Evolutionary conservation across 2,797 vertebrate species (phyloP), one percentile per base, ranked within the genome.

Genomic region (Fistularia tabacaria): DNA sequence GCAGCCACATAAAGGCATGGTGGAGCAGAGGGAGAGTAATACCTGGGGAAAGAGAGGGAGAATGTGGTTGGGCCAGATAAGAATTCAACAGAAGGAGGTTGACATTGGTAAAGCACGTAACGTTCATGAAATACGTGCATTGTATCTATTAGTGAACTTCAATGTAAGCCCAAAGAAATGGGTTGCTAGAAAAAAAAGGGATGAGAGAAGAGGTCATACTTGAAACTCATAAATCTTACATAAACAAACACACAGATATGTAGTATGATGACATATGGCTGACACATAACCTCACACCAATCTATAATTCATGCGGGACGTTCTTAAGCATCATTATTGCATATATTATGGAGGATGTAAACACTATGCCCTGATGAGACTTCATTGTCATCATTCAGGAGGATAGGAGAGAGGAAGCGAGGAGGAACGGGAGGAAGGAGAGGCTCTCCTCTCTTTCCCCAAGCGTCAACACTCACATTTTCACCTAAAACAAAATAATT

Each of bases 281-380:
- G 70, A 68, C 43, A 43, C 71, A 55, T 58, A 66, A 69, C 66
- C 62, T 64, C 57, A 59, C 39, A 10, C 10, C 0, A 42, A 85
- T 86, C 71, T 87, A 88, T 84, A 75, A 84, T 87, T 82, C 49
- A 86, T 69, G 60, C 25, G 43, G 57, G 64, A 55, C 36, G 40
- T 63, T 72, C 60, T 59, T 62, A 55, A 56, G 58, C 57, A 65
- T 66, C 53, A 71, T 76, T 77, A 75, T 59, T 54, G 50, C 52
- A 57, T 74, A 50, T 76, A 76, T 83, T 77, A 85, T 83, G 51
- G 75, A 87, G 68, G 72, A 82, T 46, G 76, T 85, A 81, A 86
- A 83, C 88, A 88, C 88, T 93, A 88, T 90, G 90, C 84, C 64
- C 39, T 80, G 12, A 52, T 73, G 58, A 77, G 55, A 66, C 40